Evolutionary conservation across 2,888 invertebrate genomes (phyloP).

Genomic region (Ernsta delagoae): DNA sequence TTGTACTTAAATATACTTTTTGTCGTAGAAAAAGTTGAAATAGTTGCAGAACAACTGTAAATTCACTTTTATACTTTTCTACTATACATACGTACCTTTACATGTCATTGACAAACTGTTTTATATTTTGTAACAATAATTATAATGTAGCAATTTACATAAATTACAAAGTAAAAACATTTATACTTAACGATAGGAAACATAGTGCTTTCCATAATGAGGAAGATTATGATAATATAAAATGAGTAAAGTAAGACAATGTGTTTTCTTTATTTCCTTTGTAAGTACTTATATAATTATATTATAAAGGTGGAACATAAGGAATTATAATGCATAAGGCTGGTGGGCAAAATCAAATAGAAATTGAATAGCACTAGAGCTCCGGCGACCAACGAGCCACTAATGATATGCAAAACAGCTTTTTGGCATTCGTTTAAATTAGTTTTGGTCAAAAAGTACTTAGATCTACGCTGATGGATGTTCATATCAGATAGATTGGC

Average conservation of each 20-base stretch:
- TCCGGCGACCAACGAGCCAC: too few species aligned
- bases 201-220: conserved; percentile 62
- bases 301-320: too few species aligned
- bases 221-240: conserved; percentile 43
- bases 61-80: conserved; percentile 78
- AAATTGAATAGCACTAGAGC: too few species aligned
- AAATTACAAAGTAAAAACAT: conserved; percentile 57
- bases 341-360: too few species aligned
- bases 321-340: too few species aligned
- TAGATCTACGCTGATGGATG: too few species aligned
- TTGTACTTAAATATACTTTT: conserved; percentile 37
- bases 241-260: conserved; percentile 28
- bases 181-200: conserved; percentile 54
- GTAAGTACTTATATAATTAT: too few species aligned
- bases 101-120: conserved; percentile 66
- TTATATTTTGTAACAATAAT: conserved; percentile 57
- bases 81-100: conserved; percentile 58
- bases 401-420: too few species aligned
- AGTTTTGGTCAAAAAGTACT: too few species aligned
- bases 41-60: conserved; percentile 57
- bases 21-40: conserved; percentile 48
- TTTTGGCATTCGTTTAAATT: too few species aligned
- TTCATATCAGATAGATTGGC: too few species aligned
- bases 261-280: too few species aligned
- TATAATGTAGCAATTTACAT: conserved; percentile 51